Percentiles rank a stretch among this genome's conserved stretches.
Evolutionary conservation across 2,797 vertebrate genomes (phyloP).

Genomic region (Spea hammondii): DNA sequence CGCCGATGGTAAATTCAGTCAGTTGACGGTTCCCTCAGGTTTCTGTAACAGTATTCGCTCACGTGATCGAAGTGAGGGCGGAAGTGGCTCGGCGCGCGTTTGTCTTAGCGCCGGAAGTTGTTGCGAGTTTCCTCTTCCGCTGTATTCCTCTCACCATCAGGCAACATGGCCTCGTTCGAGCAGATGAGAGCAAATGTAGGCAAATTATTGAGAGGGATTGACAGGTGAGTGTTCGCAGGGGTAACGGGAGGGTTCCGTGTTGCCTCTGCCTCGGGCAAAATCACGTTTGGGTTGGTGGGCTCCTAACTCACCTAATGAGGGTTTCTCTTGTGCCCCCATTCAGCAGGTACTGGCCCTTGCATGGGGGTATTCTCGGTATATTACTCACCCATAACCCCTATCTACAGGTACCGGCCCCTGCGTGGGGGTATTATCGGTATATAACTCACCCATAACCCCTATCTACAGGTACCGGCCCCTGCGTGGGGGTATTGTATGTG

Average conservation of each 20-base stretch:
- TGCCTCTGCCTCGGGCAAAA: too few relatives aligned
- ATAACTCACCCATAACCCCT: too few relatives aligned
- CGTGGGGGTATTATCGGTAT: too few relatives aligned
- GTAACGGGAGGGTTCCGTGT: neutral
- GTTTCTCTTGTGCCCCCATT: neutral
- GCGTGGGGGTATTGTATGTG: too few relatives aligned
- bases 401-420: too few relatives aligned
- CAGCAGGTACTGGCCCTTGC: too few relatives aligned
- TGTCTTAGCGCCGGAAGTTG: conserved; percentile 18
- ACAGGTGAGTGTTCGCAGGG: conserved; percentile 68
- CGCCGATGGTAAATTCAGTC: neutral
- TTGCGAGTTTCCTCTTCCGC: conserved; percentile 43
- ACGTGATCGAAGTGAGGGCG: conserved; percentile 19
- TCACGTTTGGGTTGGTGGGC: too few relatives aligned
- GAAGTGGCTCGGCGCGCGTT: neutral
- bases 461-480: too few relatives aligned
- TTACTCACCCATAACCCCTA: neutral
- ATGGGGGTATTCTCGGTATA: too few relatives aligned
- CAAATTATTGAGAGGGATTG: conserved; percentile 86
- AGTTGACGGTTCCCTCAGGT: neutral
- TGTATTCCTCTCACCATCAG: neutral
- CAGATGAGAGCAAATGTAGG: conserved; percentile 91
- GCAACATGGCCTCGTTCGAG: conserved; percentile 80
- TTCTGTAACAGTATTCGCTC: neutral
- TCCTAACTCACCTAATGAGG: neutral